Base-by-base conservation (phyloP, 2,888 invertebrate genomes). In the Strigamia transsilvanica region DNA sequence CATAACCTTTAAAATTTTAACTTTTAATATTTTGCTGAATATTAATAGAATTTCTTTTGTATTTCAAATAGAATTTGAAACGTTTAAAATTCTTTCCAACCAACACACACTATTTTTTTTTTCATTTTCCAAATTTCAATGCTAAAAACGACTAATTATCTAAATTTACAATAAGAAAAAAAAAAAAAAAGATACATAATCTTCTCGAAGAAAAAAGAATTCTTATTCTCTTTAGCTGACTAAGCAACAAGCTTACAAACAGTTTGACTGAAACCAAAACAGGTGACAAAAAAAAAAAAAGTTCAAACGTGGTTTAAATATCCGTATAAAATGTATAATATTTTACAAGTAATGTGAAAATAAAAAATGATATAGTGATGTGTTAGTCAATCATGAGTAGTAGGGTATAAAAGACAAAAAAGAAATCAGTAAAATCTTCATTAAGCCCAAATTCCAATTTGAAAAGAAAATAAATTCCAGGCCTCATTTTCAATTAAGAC, bases 161-260 rank as follows among this genome's bases (percentile, higher is more conserved):
- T 46, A 46, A 13, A 46, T 46, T 46, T 46, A 15, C 46, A 46
- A 46, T 46, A 10, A 46, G 46, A 46, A 46, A 46, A 46, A 10
- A 6, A 46, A 46, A 46, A 46, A 2, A n/a, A 2, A 46, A 3
- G 15, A 42, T 6, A 42, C 1, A 42, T 13, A 42, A 42, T 42
- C 5, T 42, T 42, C 5, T 42, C 15, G 15, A 13, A 13, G 2
- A 46, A 46, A n/a, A n/a, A 46, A 46, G 15, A 46, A 46, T n/a
- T 46, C 0, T 9, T 13, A 46, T 46, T 42, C 46, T 3, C n/a
- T 46, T 46, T 46, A 12, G 15, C 46, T 42, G 5, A n/a, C 46
- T 46, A 46, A 46, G 46, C 46, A 46, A 46, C 46, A 46, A 46
- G 46, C 46, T 46, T 46, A 46, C 46, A 46, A n/a, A 46, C 46